These are phyloP conservation scores for Colius striatus DNA, from an alignment of 2,113 vertebrate species.

Conservation along the genomic window DNA sequence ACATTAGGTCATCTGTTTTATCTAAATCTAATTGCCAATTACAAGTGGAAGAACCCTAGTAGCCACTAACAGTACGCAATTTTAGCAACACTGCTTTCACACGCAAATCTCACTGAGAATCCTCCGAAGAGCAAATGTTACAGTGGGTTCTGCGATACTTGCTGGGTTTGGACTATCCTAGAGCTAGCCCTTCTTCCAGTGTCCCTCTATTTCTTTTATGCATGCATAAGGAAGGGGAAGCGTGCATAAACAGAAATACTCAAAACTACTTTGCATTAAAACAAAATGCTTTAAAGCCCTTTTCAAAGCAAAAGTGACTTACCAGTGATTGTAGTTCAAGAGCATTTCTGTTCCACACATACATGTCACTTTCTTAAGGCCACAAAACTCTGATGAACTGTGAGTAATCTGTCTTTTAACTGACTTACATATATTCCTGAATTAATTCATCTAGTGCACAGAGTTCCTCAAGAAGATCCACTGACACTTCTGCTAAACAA, in stretches of 20 bases:
- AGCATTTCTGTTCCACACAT: neutral
- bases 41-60: neutral
- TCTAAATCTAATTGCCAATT: neutral
- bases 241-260: neutral
- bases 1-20: neutral
- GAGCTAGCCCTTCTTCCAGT: neutral
- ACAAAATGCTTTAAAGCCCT: neutral
- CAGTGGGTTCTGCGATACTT: neutral
- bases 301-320: neutral
- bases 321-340: neutral
- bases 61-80: neutral
- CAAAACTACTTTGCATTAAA: neutral
- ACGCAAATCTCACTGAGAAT: neutral
- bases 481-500: neutral
- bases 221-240: neutral
- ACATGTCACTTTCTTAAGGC: neutral
- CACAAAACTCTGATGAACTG: neutral
- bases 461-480: neutral
- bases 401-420: neutral
- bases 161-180: neutral
- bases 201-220: neutral
- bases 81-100: neutral
- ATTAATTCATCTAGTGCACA: neutral
- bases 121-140: neutral
- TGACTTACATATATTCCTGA: neutral